These are phyloP conservation scores for Aphelenchoides fujianensis DNA, from an alignment of 1,140 invertebrate genomes.

Conservation along the genomic window DNA sequence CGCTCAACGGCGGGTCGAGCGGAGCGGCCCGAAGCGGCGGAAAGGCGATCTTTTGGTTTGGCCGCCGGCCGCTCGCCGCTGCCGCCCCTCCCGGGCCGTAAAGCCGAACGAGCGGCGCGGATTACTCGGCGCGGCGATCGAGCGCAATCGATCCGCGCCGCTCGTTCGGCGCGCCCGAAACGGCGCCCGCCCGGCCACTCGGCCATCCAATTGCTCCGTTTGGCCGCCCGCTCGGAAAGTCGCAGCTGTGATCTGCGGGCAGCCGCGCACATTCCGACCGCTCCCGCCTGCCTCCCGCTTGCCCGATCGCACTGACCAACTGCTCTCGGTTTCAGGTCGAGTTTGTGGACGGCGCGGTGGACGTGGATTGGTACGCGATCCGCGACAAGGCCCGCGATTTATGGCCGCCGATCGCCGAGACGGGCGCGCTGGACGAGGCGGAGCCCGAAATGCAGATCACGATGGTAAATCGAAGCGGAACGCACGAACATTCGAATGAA, in stretches of 20 bases:
- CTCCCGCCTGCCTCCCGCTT: no score
- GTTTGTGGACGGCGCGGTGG: slow-evolving; percentile 35
- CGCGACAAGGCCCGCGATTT: slow-evolving; percentile 35
- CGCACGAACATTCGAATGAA: not conserved
- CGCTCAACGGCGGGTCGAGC: not conserved
- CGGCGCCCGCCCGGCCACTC: no score
- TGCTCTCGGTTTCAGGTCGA: slow-evolving; percentile 27
- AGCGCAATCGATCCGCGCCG: no score
- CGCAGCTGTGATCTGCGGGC: not conserved
- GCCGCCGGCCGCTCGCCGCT: no score
- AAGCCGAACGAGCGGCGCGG: no score
- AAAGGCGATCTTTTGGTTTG: not conserved
- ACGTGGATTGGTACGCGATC: slow-evolving; percentile 43
- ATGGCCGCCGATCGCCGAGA: slow-evolving; percentile 26
- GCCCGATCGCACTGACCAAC: no score
- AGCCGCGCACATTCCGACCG: not conserved
- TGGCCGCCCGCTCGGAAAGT: not conserved
- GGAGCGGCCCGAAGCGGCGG: not conserved
- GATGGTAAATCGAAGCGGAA: slow-evolving; percentile 28
- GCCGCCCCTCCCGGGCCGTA: no score
- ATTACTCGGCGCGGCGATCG: no score
- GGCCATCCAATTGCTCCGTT: no score
- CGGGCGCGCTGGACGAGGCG: slow-evolving; percentile 26
- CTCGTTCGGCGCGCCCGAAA: no score
- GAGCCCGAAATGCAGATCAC: slow-evolving; percentile 51